Base-by-base conservation (phyloP, 2,113 vertebrate species). In the Petaurus breviceps region DNA sequence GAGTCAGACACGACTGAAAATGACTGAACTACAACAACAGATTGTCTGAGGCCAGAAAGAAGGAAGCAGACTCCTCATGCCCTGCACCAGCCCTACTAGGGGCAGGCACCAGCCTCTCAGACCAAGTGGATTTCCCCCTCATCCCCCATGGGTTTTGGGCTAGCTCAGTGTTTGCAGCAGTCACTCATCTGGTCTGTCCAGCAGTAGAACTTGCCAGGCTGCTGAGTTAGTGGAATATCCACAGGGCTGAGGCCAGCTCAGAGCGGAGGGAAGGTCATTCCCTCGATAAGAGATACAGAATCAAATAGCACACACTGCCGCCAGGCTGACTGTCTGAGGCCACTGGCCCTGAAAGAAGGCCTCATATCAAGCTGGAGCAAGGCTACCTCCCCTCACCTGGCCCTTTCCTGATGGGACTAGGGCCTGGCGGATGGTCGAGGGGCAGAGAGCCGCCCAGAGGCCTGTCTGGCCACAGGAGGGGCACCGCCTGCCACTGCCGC, bases 381-480 rank as follows among this genome's bases (percentile, higher is more conserved):
- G 1, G 8, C 25, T 28, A 28, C 25, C 50, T 51, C 19, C 47
- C 31, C 55, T 43, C 8, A 4, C 43, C 23, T 0, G 0, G 0
- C 0, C 51, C 61, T 61, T 68, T 51, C 94, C 89, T 0, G 57
- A 46, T 24, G 47, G 55, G 92, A n/a, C 68, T 49, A 61, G 43
- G 68, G 57, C 31, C 50, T 46, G 90, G 26, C 8, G 23, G 43
- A 43, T 93, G 0, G 90, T 52, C 11, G 90, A 1, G 68, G 68
- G 26, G 90, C 93, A 10, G 93, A 37, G 1, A 0, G n/a, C 90
- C 6, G 90, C 37, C 16, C 93, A n/a, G 91, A 94, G 90, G 92
- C 89, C 93, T 54, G 93, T n/a, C 55, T 3, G 92, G 89, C 0
- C 7, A 37, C 68, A 84, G 68, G 19, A 84, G 68, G 68, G 68